A percentile compares a stretch with the other conserved stretches of the same genome.
phyloP scores from a whole-genome alignment of 2,113 vertebrate genomes.

The Vombatus ursinus region DNA sequence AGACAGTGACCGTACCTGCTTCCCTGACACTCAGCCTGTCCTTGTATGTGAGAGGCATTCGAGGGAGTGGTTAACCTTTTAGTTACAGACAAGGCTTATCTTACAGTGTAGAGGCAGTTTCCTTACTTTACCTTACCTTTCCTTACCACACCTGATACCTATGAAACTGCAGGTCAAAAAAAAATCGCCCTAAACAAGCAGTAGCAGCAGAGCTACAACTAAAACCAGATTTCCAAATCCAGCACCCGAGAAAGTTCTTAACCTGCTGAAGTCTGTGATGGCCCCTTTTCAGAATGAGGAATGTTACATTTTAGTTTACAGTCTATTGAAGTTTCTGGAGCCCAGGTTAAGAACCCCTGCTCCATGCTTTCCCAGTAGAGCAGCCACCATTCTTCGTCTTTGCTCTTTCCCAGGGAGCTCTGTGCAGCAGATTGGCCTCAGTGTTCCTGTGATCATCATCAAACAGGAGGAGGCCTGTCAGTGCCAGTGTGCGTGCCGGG shows the following conservation, averaged over 20 bases:
- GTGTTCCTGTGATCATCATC: constrained; percentile 98
- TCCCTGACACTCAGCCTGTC: neutral
- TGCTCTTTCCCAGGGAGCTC: constrained; percentile 89
- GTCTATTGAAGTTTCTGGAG: neutral
- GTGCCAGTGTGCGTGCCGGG: constrained; percentile 98
- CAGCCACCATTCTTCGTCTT: constrained; percentile 67
- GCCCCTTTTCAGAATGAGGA: neutral
- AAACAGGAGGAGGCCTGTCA: constrained; percentile 99
- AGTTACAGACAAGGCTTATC: neutral
- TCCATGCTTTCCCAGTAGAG: constrained; percentile 13
- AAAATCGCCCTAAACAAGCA: neutral
- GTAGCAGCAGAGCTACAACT: neutral
- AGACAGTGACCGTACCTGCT: neutral
- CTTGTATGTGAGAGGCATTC: no score
- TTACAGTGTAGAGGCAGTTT: neutral
- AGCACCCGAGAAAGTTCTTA: neutral
- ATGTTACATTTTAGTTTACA: neutral
- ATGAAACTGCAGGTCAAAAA: neutral
- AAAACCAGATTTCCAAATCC: neutral
- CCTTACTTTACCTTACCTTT: neutral
- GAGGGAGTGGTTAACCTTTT: neutral
- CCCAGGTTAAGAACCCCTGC: neutral
- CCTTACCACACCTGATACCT: neutral
- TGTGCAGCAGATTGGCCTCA: constrained; percentile 98
- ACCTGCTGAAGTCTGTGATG: neutral